Conservation (phyloP, 2,797 vertebrate species). For the Limnodromus scolopaceus region DNA sequence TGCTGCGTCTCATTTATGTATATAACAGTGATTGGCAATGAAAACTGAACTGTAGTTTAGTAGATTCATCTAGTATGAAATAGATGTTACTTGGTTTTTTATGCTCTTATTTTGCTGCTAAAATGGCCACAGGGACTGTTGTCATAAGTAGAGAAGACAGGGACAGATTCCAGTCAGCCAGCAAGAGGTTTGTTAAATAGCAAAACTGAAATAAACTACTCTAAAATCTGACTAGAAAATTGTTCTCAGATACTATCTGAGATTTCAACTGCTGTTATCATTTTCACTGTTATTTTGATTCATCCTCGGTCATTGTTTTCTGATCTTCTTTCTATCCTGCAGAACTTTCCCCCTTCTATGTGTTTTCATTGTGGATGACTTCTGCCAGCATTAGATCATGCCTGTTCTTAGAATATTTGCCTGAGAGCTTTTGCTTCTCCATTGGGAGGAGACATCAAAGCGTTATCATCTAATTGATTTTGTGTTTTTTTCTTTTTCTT, state of each 20-base stretch:
- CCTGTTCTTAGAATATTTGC: constrained; percentile 7
- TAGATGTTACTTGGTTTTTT: neutral
- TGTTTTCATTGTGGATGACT: neutral
- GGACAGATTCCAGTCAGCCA: neutral
- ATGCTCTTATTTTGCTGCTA: neutral
- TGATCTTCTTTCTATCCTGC: neutral
- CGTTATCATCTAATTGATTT: constrained; percentile 21
- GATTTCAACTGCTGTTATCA: neutral
- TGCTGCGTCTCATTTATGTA: neutral
- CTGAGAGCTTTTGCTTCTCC: constrained; percentile 1
- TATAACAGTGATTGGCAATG: neutral
- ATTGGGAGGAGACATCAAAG: constrained; percentile 24
- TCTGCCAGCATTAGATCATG: neutral
- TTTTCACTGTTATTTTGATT: neutral
- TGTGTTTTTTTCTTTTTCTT: constrained; percentile 27
- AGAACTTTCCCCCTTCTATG: neutral
- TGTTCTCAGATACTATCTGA: neutral
- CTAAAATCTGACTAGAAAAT: neutral
- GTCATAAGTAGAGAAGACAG: neutral
- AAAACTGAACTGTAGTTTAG: neutral
- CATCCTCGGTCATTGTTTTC: neutral
- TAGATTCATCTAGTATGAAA: neutral
- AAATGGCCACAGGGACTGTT: neutral
- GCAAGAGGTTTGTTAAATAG: neutral
- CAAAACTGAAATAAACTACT: neutral